These are phyloP conservation scores for Aromia moschata DNA, from an alignment of 2,888 invertebrate species.

Conservation along the genomic window DNA sequence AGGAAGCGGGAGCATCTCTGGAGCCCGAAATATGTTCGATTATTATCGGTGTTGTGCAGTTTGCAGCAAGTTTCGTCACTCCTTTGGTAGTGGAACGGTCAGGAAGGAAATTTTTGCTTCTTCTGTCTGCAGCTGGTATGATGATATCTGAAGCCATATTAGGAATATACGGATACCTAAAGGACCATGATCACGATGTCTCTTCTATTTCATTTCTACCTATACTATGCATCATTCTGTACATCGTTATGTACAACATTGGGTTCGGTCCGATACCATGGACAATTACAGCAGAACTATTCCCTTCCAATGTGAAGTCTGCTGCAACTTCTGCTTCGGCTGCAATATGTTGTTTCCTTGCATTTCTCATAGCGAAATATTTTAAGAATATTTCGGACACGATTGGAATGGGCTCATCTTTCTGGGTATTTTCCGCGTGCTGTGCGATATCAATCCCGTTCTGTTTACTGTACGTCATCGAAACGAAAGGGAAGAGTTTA, in stretches of 20 bases:
- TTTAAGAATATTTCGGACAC: slow-evolving; percentile 42
- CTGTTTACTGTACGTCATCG: slow-evolving; percentile 42
- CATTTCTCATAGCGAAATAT: slow-evolving; percentile 44
- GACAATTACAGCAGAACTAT: slow-evolving; percentile 84
- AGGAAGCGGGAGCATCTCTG: slow-evolving; percentile 45
- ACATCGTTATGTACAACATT: slow-evolving; percentile 76
- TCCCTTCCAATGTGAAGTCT: slow-evolving; percentile 73
- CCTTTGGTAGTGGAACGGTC: slow-evolving; percentile 6
- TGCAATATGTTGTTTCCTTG: slow-evolving; percentile 35
- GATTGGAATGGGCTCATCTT: slow-evolving; percentile 44
- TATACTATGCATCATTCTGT: slow-evolving; percentile 73
- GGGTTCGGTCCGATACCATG: slow-evolving; percentile 81
- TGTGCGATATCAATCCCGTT: slow-evolving; percentile 42
- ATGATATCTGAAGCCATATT: slow-evolving; percentile 54
- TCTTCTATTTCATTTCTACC: slow-evolving; percentile 72
- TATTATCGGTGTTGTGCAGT: slow-evolving; percentile 12
- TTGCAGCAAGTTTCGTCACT: slow-evolving; percentile 10
- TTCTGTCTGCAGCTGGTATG: slow-evolving; percentile 11
- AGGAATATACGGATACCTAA: slow-evolving; percentile 72
- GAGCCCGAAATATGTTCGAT: slow-evolving; percentile 11
- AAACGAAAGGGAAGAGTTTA: slow-evolving; percentile 49
- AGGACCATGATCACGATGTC: slow-evolving; percentile 28
- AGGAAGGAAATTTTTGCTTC: slow-evolving; percentile 8
- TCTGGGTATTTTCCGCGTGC: slow-evolving; percentile 44
- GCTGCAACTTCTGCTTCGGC: slow-evolving; percentile 69